Evolutionary conservation across 2,888 invertebrate species (phyloP).

Genomic region (Lacanobia oleracea): DNA sequence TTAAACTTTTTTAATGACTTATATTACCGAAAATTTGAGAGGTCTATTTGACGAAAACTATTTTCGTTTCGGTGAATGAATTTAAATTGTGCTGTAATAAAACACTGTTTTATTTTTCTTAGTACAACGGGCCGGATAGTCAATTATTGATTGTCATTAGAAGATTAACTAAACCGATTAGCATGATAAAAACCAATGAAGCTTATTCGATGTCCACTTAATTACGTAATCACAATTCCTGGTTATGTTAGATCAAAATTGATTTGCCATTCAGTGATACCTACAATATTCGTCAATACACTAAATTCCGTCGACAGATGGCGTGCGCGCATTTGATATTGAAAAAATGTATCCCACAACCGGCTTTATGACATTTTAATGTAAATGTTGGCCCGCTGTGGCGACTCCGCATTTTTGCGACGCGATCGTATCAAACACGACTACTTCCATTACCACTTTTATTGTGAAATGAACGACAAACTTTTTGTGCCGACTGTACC

Average conservation of each 20-base stretch:
- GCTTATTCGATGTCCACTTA: background rate
- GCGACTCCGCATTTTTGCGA: conserved; percentile 60
- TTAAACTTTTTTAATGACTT: conserved; percentile 68
- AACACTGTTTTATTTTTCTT: background rate
- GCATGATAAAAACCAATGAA: background rate
- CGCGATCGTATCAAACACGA: conserved; percentile 51
- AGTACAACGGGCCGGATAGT: background rate
- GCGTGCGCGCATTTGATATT: conserved; percentile 46
- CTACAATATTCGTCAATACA: conserved; percentile 23
- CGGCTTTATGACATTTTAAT: conserved; percentile 70
- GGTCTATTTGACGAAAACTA: conserved; percentile 51
- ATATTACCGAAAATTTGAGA: conserved; percentile 60
- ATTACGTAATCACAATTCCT: background rate
- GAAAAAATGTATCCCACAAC: conserved; percentile 58
- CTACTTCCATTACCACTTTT: conserved; percentile 57
- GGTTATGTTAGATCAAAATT: conserved; percentile 13
- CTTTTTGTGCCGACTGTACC: conserved; percentile 37
- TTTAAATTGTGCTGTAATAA: background rate
- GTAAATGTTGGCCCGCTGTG: conserved; percentile 60
- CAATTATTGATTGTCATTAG: background rate
- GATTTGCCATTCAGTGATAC: conserved; percentile 5
- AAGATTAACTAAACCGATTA: background rate
- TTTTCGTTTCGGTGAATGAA: conserved; percentile 15
- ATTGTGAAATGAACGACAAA: conserved; percentile 50
- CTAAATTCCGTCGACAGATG: conserved; percentile 60